A percentile compares a stretch with the other conserved stretches of the same genome.
Conservation (phyloP, 1,140 invertebrate species). For the Laodelphax striatellus region DNA sequence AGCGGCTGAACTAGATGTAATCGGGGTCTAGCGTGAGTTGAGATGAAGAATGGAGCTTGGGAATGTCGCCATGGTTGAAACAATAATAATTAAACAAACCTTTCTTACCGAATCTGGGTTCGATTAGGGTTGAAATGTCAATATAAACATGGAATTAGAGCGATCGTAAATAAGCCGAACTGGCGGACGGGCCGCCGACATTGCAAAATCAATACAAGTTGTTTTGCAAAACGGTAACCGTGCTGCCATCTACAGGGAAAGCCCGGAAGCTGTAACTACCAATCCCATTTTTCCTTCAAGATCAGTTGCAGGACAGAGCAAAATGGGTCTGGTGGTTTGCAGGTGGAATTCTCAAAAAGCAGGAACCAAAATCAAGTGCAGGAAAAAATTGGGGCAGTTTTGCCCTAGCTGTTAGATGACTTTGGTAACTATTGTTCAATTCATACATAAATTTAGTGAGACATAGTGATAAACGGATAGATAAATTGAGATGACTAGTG, state of each 20-base stretch:
- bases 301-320: conserved; percentile 9
- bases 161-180: too few relatives aligned
- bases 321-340: conserved; percentile 10
- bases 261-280: neutral
- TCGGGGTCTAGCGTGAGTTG: too few relatives aligned
- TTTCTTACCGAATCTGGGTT: too few relatives aligned
- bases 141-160: too few relatives aligned
- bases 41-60: too few relatives aligned
- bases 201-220: neutral
- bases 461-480: too few relatives aligned
- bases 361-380: conserved; percentile 12
- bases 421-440: conserved; percentile 8
- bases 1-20: too few relatives aligned
- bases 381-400: conserved; percentile 11
- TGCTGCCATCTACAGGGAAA: neutral
- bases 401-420: conserved; percentile 11
- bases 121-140: too few relatives aligned
- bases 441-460: neutral
- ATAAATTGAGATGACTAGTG: too few relatives aligned
- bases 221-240: neutral
- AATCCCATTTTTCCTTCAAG: conserved; percentile 5
- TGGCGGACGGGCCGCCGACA: too few relatives aligned
- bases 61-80: too few relatives aligned
- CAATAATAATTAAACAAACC: too few relatives aligned
- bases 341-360: conserved; percentile 10